A percentile compares a stretch with the other conserved stretches of the same genome.
These are phyloP conservation scores for Dendrocincla tyrannina DNA, from an alignment of 2,797 vertebrate species.

Conservation along the genomic window DNA sequence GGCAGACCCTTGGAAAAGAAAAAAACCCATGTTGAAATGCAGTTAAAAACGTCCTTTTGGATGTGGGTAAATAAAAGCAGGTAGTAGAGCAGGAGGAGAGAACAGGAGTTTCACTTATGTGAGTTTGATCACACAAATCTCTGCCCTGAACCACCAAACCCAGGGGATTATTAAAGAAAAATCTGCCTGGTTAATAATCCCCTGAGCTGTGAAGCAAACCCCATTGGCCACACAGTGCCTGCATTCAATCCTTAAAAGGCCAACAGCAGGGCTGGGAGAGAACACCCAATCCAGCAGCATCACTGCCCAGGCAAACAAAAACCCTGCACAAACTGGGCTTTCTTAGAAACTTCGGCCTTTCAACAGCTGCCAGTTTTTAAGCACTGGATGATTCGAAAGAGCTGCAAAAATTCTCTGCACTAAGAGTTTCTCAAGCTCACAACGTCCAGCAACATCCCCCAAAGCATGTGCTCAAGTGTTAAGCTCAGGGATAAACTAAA, in stretches of 20 bases:
- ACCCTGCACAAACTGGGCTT: background rate
- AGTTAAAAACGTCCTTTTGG: background rate
- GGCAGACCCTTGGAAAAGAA: conserved; percentile 85
- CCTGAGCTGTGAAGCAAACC: background rate
- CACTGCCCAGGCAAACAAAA: background rate
- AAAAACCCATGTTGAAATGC: background rate
- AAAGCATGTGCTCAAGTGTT: background rate
- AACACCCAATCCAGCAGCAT: background rate
- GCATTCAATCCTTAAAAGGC: conserved; percentile 57
- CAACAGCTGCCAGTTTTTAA: background rate
- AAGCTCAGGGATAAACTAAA: background rate
- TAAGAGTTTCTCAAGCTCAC: background rate
- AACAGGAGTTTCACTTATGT: fast-evolving
- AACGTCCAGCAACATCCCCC: background rate
- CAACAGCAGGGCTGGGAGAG: background rate
- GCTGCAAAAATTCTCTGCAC: background rate
- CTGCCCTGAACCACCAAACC: background rate
- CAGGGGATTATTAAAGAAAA: background rate
- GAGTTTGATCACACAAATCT: background rate
- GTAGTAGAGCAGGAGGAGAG: background rate
- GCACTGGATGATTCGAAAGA: background rate
- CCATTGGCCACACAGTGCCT: background rate
- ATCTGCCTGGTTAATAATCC: background rate
- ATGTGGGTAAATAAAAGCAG: background rate
- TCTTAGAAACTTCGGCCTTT: background rate